These are phyloP conservation scores for Microctonus brassicae DNA, from an alignment of 2,888 invertebrate species.

Conservation along the genomic window DNA sequence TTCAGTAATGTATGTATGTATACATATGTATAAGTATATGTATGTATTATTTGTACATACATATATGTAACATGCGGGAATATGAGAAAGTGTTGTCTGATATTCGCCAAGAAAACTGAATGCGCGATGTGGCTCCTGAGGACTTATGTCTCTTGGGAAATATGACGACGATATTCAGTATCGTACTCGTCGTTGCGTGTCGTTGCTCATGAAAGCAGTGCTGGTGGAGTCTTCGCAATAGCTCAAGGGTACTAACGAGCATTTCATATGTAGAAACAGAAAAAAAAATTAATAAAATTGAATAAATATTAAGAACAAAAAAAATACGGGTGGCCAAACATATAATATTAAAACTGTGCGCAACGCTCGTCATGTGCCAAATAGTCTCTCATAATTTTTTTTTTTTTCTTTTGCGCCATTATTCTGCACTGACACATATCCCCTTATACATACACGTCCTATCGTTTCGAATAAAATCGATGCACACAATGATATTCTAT, in stretches of 20 bases:
- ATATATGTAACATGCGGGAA: not conserved
- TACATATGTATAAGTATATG: not conserved
- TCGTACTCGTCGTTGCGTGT: constrained; percentile 22
- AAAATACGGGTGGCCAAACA: not conserved
- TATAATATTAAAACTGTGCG: not conserved
- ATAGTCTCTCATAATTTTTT: not conserved
- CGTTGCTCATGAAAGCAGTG: constrained; percentile 28
- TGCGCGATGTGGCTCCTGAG: not conserved
- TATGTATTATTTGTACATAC: no score
- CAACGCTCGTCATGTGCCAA: not conserved
- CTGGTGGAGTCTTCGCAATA: constrained; percentile 6
- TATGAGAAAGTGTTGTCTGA: not conserved
- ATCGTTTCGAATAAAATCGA: constrained; percentile 5
- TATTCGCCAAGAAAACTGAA: not conserved
- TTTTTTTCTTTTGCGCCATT: not conserved
- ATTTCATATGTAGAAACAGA: not conserved
- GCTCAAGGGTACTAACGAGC: constrained; percentile 27
- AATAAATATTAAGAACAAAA: not conserved
- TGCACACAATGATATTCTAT: constrained; percentile 25
- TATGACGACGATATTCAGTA: not conserved
- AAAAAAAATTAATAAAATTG: not conserved
- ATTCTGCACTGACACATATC: not conserved
- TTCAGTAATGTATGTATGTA: not conserved
- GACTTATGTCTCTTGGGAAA: constrained; percentile 21
- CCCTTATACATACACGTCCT: not conserved